These are phyloP conservation scores for Andrena minutula DNA, from an alignment of 2,888 invertebrate genomes.

Conservation along the genomic window DNA sequence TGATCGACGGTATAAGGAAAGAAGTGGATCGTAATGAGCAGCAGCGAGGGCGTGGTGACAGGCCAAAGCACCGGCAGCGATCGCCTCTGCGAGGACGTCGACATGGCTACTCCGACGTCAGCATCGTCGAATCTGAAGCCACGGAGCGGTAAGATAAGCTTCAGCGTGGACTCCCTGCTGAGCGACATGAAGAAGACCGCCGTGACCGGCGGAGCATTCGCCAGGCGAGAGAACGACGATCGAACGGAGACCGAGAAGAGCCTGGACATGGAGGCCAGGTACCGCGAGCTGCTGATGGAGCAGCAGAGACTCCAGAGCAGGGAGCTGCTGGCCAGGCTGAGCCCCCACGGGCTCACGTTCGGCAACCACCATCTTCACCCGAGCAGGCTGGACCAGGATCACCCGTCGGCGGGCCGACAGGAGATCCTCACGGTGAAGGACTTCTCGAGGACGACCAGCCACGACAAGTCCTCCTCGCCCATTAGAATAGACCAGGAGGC, in stretches of 20 bases:
- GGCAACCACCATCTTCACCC: slow-evolving; percentile 75
- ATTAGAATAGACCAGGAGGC: slow-evolving; percentile 71
- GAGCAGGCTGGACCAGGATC: slow-evolving; percentile 67
- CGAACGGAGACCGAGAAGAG: slow-evolving; percentile 75
- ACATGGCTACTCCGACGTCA: slow-evolving; percentile 80
- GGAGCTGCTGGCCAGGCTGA: slow-evolving; percentile 80
- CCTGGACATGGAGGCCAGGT: slow-evolving; percentile 79
- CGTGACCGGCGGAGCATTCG: slow-evolving; percentile 59
- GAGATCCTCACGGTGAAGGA: slow-evolving; percentile 81
- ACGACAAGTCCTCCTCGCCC: slow-evolving; percentile 80
- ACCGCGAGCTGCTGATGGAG: slow-evolving; percentile 80
- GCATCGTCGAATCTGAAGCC: slow-evolving; percentile 82
- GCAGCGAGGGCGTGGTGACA: slow-evolving; percentile 74
- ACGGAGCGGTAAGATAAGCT: slow-evolving; percentile 88
- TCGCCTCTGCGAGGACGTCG: slow-evolving; percentile 77
- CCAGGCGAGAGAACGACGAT: slow-evolving; percentile 68
- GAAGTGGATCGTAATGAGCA: slow-evolving; percentile 66
- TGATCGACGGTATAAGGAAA: neutral
- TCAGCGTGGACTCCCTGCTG: slow-evolving; percentile 90
- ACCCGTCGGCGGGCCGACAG: slow-evolving; percentile 69
- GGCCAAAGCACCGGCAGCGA: slow-evolving; percentile 72
- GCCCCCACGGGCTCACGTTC: slow-evolving; percentile 77
- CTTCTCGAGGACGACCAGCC: slow-evolving; percentile 79
- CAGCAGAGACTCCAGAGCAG: slow-evolving; percentile 81
- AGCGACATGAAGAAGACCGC: slow-evolving; percentile 82